Evolutionary conservation across 2,888 invertebrate genomes (phyloP).

Genomic region (Tenthredo mesomela): DNA sequence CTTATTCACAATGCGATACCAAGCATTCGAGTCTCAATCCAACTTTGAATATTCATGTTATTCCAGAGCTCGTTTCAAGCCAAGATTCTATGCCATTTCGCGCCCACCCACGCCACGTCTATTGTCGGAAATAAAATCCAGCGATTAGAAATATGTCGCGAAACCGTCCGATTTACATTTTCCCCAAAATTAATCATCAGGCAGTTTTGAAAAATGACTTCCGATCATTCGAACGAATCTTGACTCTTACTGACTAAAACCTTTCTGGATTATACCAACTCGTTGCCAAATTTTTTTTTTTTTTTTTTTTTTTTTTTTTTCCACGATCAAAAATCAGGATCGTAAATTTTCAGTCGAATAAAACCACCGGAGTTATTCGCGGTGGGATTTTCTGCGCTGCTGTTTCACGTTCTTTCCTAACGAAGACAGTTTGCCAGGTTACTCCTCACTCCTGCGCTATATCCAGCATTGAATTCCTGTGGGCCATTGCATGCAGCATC

Average conservation of each 20-base stretch:
- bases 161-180: background rate
- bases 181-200: background rate
- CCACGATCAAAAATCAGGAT: background rate
- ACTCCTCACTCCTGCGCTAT: too few species aligned
- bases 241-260: too few species aligned
- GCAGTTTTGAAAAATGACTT: background rate
- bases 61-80: background rate
- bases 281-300: too few species aligned
- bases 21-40: background rate
- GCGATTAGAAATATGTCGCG: background rate
- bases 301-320: too few species aligned
- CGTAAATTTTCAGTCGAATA: background rate
- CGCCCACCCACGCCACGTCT: too few species aligned
- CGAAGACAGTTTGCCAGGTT: slow-evolving; percentile 1
- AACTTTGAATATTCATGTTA: background rate
- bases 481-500: background rate
- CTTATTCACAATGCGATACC: background rate
- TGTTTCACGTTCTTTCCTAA: background rate
- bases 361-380: background rate
- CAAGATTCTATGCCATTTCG: background rate
- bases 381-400: background rate
- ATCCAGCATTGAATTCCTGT: background rate
- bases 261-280: too few species aligned
- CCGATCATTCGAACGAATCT: background rate
- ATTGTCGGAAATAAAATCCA: background rate